Evolutionary conservation across 2,113 vertebrate genomes (phyloP).

Genomic region (Microcebus lehilahytsara): DNA sequence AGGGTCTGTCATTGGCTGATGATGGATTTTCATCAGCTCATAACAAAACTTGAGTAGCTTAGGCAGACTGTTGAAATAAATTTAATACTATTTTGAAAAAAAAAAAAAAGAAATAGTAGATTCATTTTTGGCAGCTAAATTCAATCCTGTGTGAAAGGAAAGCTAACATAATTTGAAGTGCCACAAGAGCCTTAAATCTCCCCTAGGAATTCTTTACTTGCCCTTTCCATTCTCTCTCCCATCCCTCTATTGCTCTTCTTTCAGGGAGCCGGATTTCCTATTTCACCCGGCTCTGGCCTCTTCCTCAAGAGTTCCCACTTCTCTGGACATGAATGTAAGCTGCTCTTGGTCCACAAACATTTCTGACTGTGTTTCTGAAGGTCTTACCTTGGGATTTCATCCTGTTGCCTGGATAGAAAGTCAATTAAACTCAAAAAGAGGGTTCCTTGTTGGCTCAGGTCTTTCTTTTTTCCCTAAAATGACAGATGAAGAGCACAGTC

Average conservation of each 20-base stretch:
- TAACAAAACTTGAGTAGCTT: conserved; percentile 80
- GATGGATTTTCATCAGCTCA: conserved; percentile 81
- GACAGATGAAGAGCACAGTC: not conserved
- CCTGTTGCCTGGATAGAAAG: not conserved
- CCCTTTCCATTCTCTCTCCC: not conserved
- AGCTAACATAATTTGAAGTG: conserved; percentile 62
- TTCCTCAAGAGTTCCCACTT: not conserved
- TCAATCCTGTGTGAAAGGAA: conserved; percentile 47
- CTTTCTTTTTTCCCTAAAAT: not conserved
- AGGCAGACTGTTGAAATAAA: conserved; percentile 80
- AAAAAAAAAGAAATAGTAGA: conserved; percentile 48
- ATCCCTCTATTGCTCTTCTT: not conserved
- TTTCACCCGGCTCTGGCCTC: not conserved
- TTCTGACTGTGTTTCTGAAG: not conserved
- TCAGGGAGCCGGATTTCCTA: not conserved
- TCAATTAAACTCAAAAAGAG: not conserved
- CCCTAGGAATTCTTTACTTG: not conserved
- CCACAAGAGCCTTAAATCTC: conserved; percentile 58
- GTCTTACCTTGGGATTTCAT: not conserved
- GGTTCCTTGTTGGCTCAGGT: not conserved
- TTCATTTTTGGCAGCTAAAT: conserved; percentile 77
- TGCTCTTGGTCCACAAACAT: not conserved
- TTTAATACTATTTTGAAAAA: conserved; percentile 74
- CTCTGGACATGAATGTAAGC: not conserved
- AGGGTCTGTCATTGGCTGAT: conserved; percentile 72